These are phyloP conservation scores for Synergus japonicus DNA, from an alignment of 2,888 invertebrate species.

Conservation along the genomic window DNA sequence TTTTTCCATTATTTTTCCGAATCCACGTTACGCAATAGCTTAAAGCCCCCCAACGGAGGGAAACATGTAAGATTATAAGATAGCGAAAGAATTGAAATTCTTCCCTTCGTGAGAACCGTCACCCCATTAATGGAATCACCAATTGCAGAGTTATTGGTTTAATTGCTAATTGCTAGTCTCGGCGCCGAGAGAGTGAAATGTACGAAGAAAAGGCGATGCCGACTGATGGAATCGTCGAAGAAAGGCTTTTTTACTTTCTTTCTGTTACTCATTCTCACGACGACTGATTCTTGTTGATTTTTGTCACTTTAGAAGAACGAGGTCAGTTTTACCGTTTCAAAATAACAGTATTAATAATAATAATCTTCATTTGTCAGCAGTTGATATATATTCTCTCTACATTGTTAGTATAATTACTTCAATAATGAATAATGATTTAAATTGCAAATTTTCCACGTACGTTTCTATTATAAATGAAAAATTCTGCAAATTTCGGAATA, in stretches of 20 bases:
- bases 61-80: not conserved
- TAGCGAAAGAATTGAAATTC: slow-evolving; percentile 23
- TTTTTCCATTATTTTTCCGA: not conserved
- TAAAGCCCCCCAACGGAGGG: not conserved
- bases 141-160: slow-evolving; percentile 75
- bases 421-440: no score
- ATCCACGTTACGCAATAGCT: not conserved
- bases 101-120: slow-evolving; percentile 36
- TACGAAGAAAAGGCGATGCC: slow-evolving; percentile 34
- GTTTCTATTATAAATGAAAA: no score
- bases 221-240: slow-evolving; percentile 31
- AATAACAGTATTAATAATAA: not conserved
- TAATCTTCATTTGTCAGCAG: not conserved
- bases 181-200: slow-evolving; percentile 36
- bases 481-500: not conserved
- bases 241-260: slow-evolving; percentile 22
- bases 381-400: no score
- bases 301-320: not conserved
- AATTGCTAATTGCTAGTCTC: slow-evolving; percentile 74
- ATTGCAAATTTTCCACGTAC: no score
- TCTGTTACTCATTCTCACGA: slow-evolving; percentile 29
- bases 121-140: slow-evolving; percentile 71
- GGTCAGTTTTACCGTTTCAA: slow-evolving; percentile 3
- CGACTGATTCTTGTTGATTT: slow-evolving; percentile 3
- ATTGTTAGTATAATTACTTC: no score